These are phyloP conservation scores for Globicephala melas DNA, from an alignment of 2,113 vertebrate species.

Conservation along the genomic window DNA sequence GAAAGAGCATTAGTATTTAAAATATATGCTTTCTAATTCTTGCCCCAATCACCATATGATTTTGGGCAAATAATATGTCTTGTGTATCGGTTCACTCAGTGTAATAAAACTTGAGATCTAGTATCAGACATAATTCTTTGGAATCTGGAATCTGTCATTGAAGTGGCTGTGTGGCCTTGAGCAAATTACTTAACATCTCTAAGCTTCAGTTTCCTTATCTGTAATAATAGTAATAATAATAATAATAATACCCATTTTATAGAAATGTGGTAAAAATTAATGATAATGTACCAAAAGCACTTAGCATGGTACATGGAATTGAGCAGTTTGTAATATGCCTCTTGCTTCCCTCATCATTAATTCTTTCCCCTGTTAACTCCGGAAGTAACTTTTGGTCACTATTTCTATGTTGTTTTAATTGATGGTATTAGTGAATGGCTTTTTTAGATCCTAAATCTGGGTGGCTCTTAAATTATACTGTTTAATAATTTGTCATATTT, in stretches of 20 bases:
- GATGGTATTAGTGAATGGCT: background rate
- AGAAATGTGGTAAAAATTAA: background rate
- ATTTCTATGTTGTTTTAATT: background rate
- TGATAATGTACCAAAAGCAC: background rate
- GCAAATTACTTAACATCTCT: background rate
- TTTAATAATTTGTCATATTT: slow-evolving; percentile 21
- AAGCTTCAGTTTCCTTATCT: slow-evolving; percentile 1
- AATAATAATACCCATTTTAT: background rate
- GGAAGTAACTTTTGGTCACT: background rate
- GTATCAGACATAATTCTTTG: background rate
- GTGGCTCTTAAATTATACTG: slow-evolving; percentile 15
- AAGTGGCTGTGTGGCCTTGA: background rate
- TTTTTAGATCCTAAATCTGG: background rate
- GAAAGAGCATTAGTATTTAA: background rate
- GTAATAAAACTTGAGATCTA: background rate
- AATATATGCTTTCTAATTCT: background rate
- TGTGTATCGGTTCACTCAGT: background rate
- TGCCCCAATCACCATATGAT: background rate
- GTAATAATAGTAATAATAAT: background rate
- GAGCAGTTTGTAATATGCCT: background rate
- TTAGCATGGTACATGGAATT: background rate
- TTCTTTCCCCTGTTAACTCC: background rate
- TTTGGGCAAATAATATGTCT: background rate
- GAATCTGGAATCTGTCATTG: background rate
- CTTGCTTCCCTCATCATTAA: background rate